phyloP scores from a whole-genome alignment of 2,888 invertebrate genomes.

The Clistopyga incitator region DNA sequence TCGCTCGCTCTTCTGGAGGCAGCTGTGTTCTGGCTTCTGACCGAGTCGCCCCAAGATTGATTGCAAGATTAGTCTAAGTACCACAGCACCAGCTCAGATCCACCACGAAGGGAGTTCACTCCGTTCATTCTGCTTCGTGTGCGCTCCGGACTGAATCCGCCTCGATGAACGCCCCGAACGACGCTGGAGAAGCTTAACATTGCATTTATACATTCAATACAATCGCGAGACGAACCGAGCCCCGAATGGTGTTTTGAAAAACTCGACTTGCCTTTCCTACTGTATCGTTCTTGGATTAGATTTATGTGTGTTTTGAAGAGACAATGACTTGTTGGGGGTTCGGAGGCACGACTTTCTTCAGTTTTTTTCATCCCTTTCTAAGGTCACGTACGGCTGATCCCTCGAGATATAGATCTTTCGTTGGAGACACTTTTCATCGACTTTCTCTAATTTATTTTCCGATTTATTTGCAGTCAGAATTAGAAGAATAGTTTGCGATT shows the following conservation, averaged over 20 bases:
- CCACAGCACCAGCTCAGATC: conserved; percentile 65
- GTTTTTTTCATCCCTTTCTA: conserved; percentile 20
- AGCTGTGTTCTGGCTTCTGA: conserved; percentile 79
- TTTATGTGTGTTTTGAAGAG: conserved; percentile 47
- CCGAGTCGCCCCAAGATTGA: conserved; percentile 80
- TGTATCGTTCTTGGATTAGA: conserved; percentile 44
- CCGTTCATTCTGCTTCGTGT: conserved; percentile 2
- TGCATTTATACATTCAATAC: conserved; percentile 55
- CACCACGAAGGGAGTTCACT: conserved; percentile 54
- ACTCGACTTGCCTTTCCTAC: conserved; percentile 53
- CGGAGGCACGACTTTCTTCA: conserved; percentile 36
- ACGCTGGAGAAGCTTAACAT: conserved; percentile 50
- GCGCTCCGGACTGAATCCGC: conserved; percentile 43
- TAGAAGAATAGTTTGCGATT: too few relatives aligned
- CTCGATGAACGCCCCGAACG: conserved; percentile 61
- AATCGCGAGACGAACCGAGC: conserved; percentile 30
- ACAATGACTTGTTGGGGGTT: conserved; percentile 33
- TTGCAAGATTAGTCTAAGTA: conserved; percentile 81
- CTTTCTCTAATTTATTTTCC: background rate
- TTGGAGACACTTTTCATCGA: background rate
- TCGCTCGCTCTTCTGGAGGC: conserved; percentile 69
- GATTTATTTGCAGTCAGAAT: too few relatives aligned
- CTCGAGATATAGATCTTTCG: background rate
- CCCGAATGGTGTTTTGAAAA: conserved; percentile 41
- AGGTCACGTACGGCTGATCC: conserved; percentile 36